Evolutionary conservation across 2,113 vertebrate genomes (phyloP), one percentile per base, ranked within the genome.

Genomic region (Platichthys stellatus): DNA sequence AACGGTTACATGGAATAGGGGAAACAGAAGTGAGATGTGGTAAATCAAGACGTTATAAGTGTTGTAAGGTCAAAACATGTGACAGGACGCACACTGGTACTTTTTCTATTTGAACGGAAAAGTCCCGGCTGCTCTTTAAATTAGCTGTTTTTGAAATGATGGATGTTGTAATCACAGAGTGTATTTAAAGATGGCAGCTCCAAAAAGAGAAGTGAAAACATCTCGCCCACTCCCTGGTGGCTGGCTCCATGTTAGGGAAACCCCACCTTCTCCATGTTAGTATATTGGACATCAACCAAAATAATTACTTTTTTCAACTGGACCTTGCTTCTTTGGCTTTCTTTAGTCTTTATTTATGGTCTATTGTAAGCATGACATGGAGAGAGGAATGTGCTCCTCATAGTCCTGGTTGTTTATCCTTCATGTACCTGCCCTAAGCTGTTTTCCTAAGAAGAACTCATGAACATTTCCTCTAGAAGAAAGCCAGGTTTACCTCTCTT

Each of bases 21-120:
- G 86, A 84, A 82, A 62, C 74, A 56, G 28, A 82, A 82, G 78
- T 51, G 43, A 35, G 12, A 74, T 72, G 26, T 63, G 43, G 59
- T 28, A 35, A 78, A 63, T 18, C 9, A 11, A 6, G 73, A 80
- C 28, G 69, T 73, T 77, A 72, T 10, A 59, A 47, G 56, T 72
- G 67, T 80, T 24, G 80, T 47, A 74, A 88, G 62, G 45, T 38
- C 43, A 1, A 56, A 20, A 0, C 78, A 72, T 76, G 80, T 81
- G 80, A 23, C 64, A 57, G 0, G 18, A 64, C 66, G 65, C 72
- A 63, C 54, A 21, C 45, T 53, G n/a, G 15, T 35, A 26, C 24
- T 76, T 72, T 77, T 56, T 58, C 24, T 10, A 10, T 31, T 49
- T 23, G 3, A 28, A 31, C 17, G 69, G 3, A 47, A 18, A 66